These are phyloP conservation scores for Proisotoma minuta DNA, from an alignment of 2,888 invertebrate genomes.

Conservation along the genomic window DNA sequence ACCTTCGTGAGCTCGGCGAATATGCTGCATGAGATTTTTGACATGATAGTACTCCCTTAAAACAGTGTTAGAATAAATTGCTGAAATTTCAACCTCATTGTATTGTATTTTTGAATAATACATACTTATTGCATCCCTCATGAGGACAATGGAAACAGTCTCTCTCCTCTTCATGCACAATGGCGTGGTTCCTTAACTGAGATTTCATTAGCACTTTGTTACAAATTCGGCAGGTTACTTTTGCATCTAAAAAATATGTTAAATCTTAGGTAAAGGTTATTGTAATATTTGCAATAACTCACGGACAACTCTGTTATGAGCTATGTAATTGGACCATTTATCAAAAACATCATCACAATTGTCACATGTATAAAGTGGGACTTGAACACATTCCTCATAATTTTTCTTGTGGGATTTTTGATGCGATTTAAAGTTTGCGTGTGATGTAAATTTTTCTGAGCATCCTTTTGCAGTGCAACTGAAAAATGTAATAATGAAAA, in stretches of 20 bases:
- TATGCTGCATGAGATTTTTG: conserved; percentile 34
- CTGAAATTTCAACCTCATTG: neutral
- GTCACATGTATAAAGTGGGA: conserved; percentile 13
- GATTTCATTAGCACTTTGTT: conserved; percentile 16
- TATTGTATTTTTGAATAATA: neutral
- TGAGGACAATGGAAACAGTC: conserved; percentile 23
- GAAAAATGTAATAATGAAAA: neutral
- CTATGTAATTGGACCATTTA: conserved; percentile 25
- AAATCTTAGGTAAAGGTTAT: neutral
- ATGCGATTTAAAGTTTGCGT: conserved; percentile 24
- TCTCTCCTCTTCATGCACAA: conserved; percentile 28
- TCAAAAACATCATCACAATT: conserved; percentile 26
- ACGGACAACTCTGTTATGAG: conserved; percentile 29
- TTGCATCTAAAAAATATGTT: conserved; percentile 1
- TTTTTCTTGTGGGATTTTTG: conserved; percentile 9
- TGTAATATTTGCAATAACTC: too few species aligned
- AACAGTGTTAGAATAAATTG: conserved; percentile 1
- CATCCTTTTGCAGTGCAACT: conserved; percentile 32
- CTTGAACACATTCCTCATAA: conserved; percentile 1
- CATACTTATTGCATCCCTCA: conserved; percentile 31
- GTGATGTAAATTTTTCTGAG: conserved; percentile 23
- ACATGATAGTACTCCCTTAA: conserved; percentile 32
- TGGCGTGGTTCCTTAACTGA: conserved; percentile 18
- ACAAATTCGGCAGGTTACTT: conserved; percentile 19
- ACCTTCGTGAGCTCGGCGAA: conserved; percentile 33